Conservation (phyloP, 2,113 vertebrate species). For the Pan paniscus region DNA sequence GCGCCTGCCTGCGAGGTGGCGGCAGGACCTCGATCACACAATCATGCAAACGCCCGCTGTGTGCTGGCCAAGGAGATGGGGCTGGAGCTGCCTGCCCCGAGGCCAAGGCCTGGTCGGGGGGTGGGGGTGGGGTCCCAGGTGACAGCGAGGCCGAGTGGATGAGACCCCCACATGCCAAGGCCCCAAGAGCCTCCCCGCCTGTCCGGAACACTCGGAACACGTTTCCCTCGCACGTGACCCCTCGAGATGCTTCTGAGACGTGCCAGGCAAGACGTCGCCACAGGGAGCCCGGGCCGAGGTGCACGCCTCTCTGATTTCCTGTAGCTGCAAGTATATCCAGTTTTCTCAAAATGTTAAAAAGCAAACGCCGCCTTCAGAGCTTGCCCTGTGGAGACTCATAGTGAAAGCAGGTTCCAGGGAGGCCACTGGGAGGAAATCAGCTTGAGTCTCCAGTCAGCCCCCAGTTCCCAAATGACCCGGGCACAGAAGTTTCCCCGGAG, state of each 20-base stretch:
- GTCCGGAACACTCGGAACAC: rapidly evolving
- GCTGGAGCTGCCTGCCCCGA: neutral
- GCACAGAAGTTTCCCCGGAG: neutral
- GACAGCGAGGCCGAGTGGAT: neutral
- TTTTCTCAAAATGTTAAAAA: neutral
- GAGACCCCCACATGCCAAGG: neutral
- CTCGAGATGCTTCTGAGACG: neutral
- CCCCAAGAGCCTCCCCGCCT: neutral
- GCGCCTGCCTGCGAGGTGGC: neutral
- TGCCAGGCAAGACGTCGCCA: rapidly evolving
- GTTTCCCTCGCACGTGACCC: neutral
- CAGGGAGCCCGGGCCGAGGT: neutral
- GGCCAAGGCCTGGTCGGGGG: too few relatives aligned
- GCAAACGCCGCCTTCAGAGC: neutral
- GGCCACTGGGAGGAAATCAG: neutral
- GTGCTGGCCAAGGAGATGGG: neutral
- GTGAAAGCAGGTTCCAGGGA: neutral
- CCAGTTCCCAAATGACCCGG: too few relatives aligned
- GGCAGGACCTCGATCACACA: neutral
- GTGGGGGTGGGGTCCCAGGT: neutral
- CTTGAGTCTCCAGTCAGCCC: rapidly evolving
- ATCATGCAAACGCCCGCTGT: neutral
- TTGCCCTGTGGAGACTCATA: too few relatives aligned
- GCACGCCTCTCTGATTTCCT: neutral
- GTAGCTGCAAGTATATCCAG: too few relatives aligned